Conservation (phyloP, 1,140 invertebrate species). For the Vanessa tameamea region DNA sequence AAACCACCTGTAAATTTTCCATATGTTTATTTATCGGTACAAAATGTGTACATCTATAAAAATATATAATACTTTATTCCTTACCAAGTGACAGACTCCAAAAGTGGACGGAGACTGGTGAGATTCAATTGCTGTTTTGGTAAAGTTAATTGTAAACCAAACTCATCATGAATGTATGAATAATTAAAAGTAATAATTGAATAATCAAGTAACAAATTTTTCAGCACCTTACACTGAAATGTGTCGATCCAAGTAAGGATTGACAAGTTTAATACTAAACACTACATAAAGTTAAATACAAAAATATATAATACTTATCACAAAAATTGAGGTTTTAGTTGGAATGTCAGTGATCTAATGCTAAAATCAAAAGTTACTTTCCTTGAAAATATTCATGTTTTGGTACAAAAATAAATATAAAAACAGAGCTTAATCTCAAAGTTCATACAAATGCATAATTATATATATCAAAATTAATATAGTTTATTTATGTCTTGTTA, state of each 20-base stretch:
- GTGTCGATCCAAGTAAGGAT: not conserved
- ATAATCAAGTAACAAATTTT: constrained; percentile 12
- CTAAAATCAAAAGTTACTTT: not conserved
- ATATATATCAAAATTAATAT: not conserved
- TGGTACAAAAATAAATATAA: constrained; percentile 4
- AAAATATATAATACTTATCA: constrained; percentile 30
- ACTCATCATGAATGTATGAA: constrained; percentile 15
- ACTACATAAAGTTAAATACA: constrained; percentile 10
- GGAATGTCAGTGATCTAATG: constrained; percentile 12
- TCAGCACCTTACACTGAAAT: constrained; percentile 14
- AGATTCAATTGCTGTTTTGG: constrained; percentile 8
- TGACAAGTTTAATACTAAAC: not conserved
- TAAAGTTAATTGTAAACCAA: constrained; percentile 23
- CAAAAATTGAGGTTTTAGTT: constrained; percentile 23
- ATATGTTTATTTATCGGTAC: constrained; percentile 23
- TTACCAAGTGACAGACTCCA: constrained; percentile 43
- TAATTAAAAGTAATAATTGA: constrained; percentile 3
- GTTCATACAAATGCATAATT: not conserved
- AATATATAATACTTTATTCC: constrained; percentile 36
- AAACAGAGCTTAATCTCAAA: not conserved
- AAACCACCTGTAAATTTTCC: not conserved
- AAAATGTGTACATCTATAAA: constrained; percentile 29
- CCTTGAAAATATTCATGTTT: not conserved
- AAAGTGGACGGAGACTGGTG: constrained; percentile 41
- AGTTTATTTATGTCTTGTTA: not conserved